Evolutionary conservation across 2,888 invertebrate genomes (phyloP), one percentile per base, ranked within the genome.

Genomic region (Argyresthia goedartella): DNA sequence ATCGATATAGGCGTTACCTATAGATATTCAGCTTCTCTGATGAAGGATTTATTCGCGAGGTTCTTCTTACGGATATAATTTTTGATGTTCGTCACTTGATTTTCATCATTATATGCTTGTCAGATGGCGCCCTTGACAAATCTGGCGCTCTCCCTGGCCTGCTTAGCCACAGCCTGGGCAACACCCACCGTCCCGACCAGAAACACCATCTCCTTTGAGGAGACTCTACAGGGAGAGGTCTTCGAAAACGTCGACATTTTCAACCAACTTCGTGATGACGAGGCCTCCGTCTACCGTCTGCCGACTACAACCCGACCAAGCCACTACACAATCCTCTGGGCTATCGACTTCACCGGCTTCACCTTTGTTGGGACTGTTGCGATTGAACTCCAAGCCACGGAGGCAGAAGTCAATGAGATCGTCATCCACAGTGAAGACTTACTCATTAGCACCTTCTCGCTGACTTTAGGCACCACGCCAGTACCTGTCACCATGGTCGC

Each of bases 251-350:
- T 73, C 1, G 67, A 71, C 42, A 59, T 52, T 4, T 60, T 59
- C 25, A 59, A 54, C 8, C 46, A 57, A 3, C 47, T 60, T 0
- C 56, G 57, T 4, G 60, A 63, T 33, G 60, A 55, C 10, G 52
- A 45, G 6, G 41, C 9, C 0, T 66, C 65, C n/a, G 58, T 65
- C 9, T 88, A 76, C 61, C 71, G 89, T 35, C 70, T 90, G 2
- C 88, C 89, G 0, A 76, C 61, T 0, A 78, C 80, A 0, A 81
- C 91, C 0, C 59, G 53, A 13, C 92, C 92, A 0, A 57, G 51
- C 0, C 71, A 73, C 33, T 93, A 92, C 59, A 65, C 78, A 0
- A 63, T 92, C 0, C 57, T 73, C 0, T 74, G 91, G 62, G 61
- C 58, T 0, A 80, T 89, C 0, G 71, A 87, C 52, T 71, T 89